These are phyloP conservation scores for Montipora foliosa DNA, from an alignment of 64 coral and sea anemone genomes.

Conservation along the genomic window DNA sequence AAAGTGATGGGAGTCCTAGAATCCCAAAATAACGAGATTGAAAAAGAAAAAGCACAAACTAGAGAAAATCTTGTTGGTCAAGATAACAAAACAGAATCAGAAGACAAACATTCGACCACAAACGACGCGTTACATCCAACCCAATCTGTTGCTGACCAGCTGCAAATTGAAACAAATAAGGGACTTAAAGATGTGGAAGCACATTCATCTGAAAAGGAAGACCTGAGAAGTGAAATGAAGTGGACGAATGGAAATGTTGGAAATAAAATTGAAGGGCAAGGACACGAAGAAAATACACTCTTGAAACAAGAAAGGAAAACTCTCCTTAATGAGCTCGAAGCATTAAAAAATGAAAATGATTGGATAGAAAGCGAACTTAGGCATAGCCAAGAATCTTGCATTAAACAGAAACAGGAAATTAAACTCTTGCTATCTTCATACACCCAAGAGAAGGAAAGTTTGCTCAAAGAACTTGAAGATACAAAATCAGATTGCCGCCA, in stretches of 20 bases:
- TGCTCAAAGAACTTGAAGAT: conserved; percentile 65
- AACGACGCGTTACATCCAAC: background rate
- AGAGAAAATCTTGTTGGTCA: background rate
- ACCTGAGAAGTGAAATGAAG: background rate
- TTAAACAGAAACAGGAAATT: conserved; percentile 68
- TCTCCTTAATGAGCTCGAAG: conserved; percentile 55
- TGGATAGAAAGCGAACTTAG: conserved; percentile 56
- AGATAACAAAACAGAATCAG: background rate
- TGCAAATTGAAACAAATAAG: background rate
- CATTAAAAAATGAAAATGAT: conserved; percentile 24
- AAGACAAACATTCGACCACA: background rate
- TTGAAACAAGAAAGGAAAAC: conserved; percentile 67
- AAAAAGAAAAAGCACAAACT: background rate
- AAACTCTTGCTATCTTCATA: conserved; percentile 63
- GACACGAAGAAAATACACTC: conserved; percentile 7
- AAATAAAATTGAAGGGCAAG: background rate
- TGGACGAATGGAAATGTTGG: background rate
- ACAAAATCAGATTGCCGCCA: conserved; percentile 46
- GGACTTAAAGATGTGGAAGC: background rate
- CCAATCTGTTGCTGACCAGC: background rate
- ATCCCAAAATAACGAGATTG: background rate
- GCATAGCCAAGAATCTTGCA: conserved; percentile 36
- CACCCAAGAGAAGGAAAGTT: conserved; percentile 78
- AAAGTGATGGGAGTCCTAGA: background rate
- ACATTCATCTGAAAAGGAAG: background rate